phyloP scores from a whole-genome alignment of 1,140 invertebrate genomes.

The Cyphomyrmex costatus region DNA sequence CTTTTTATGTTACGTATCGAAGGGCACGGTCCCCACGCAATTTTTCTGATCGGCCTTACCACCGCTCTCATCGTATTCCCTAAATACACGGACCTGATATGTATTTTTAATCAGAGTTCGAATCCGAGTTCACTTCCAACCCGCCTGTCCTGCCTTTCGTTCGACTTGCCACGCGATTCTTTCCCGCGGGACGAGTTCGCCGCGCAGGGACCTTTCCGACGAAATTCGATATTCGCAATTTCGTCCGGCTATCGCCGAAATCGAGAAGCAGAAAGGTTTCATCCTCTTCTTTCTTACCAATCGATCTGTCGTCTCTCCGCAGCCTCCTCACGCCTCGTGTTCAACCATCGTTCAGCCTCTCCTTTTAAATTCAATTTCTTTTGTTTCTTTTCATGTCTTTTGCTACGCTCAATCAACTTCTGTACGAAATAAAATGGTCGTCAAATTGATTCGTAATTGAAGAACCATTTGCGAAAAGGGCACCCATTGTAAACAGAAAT shows the following conservation, averaged over 20 bases:
- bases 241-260: slow-evolving; percentile 72
- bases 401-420: slow-evolving; percentile 20
- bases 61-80: slow-evolving; percentile 68
- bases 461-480: not conserved
- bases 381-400: slow-evolving; percentile 45
- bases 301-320: slow-evolving; percentile 30
- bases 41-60: slow-evolving; percentile 44
- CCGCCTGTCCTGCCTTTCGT: slow-evolving; percentile 43
- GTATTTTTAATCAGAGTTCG: slow-evolving; percentile 81
- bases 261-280: slow-evolving; percentile 54
- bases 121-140: slow-evolving; percentile 63
- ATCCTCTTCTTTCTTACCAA: slow-evolving; percentile 61
- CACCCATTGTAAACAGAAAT: not conserved
- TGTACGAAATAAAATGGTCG: slow-evolving; percentile 32
- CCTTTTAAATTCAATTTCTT: slow-evolving; percentile 56
- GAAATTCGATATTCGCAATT: slow-evolving; percentile 78
- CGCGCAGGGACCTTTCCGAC: slow-evolving; percentile 54
- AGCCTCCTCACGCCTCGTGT: not conserved
- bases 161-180: slow-evolving; percentile 62
- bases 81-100: slow-evolving; percentile 76
- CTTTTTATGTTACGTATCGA: slow-evolving; percentile 5
- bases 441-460: slow-evolving; percentile 44
- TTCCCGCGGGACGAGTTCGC: slow-evolving; percentile 70
- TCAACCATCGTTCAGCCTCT: slow-evolving; percentile 11
- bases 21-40: not conserved